Base-by-base conservation (phyloP, 2,113 vertebrate species). In the Apodemus sylvaticus region DNA sequence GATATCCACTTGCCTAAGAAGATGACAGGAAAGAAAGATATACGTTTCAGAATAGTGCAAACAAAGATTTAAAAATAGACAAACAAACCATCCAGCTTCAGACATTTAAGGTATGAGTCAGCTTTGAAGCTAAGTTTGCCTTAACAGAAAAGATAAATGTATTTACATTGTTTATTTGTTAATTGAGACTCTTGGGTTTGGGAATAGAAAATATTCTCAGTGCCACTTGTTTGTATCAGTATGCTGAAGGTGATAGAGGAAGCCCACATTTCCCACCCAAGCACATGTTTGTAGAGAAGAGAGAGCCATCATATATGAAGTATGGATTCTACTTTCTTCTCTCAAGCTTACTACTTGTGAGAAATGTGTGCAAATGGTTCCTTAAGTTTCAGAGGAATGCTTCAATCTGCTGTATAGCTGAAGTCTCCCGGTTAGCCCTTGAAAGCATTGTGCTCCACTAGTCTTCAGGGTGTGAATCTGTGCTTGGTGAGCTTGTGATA, bases 41-140 rank as follows among this genome's bases (percentile, higher is more conserved):
- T 95, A 87, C 31, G 42, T 95, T 77, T 94, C 19, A 79, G 29
- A 48, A 88, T 20, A 81, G 71, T 58, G 8, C 29, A 92, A 60
- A 88, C 42, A 29, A 17, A 29, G 36, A 39, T 62, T 26, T 9
- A 60, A 39, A 60, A 26, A 39, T 9, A 39, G n/a, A 29, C 0
- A 13, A 48, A 31, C 70, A 48, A 77, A 45, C n/a, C 53, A 89
- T 24, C 31, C 53, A 81, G 16, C 22, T 90, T 45, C 70, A 34
- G 39, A 29, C 8, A 85, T 73, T 73, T 88, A 79, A 68, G n/a
- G 42, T 87, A 83, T 36, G 7, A 74, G 22, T 60, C 20, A 92
- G 53, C 31, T 81, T 78, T 92, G 79, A 95, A 90, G 77, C 2
- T 16, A 42, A 85, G 3, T 2, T 77, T 81, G 45, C 51, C n/a